These are phyloP conservation scores for Drosophila subsilvestris DNA, from an alignment of 2,888 invertebrate species.

Conservation along the genomic window DNA sequence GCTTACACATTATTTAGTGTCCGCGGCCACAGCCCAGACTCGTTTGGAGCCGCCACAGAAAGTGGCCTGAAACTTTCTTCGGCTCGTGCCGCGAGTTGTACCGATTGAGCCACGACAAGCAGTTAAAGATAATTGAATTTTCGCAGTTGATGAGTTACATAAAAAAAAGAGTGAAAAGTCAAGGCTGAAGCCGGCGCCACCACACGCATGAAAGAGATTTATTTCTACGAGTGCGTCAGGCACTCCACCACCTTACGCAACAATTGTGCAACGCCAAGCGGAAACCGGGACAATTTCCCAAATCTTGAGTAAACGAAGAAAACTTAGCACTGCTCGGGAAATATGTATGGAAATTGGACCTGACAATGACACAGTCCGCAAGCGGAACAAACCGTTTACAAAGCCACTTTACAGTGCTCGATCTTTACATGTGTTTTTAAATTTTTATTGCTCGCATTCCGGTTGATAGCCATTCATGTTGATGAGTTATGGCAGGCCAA, in stretches of 20 bases:
- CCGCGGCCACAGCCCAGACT: slow-evolving; percentile 20
- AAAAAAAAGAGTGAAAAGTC: slow-evolving; percentile 48
- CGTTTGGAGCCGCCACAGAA: slow-evolving; percentile 35
- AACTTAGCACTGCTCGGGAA: neutral
- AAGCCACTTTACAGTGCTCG: slow-evolving; percentile 2
- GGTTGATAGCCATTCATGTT: slow-evolving; percentile 37
- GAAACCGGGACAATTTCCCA: slow-evolving; percentile 62
- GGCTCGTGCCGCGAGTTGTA: slow-evolving; percentile 34
- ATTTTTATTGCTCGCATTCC: slow-evolving; percentile 31
- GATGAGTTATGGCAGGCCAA: slow-evolving; percentile 31
- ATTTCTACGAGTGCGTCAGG: slow-evolving; percentile 23
- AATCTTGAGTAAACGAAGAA: slow-evolving; percentile 11
- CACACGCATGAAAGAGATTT: slow-evolving; percentile 31
- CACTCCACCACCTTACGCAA: slow-evolving; percentile 45
- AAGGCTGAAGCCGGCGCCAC: slow-evolving; percentile 47
- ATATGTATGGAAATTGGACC: slow-evolving; percentile 9
- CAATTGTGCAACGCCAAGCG: slow-evolving; percentile 49
- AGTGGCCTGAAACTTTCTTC: slow-evolving; percentile 52
- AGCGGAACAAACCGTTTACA: slow-evolving; percentile 47
- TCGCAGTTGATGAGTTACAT: slow-evolving; percentile 53
- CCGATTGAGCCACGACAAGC: slow-evolving; percentile 32
- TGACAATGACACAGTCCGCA: slow-evolving; percentile 36
- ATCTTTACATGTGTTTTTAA: slow-evolving; percentile 16
- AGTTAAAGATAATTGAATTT: slow-evolving; percentile 51
- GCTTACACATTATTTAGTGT: slow-evolving; percentile 29